phyloP scores from a whole-genome alignment of 2,797 vertebrate genomes.

The Streptopelia turtur region DNA sequence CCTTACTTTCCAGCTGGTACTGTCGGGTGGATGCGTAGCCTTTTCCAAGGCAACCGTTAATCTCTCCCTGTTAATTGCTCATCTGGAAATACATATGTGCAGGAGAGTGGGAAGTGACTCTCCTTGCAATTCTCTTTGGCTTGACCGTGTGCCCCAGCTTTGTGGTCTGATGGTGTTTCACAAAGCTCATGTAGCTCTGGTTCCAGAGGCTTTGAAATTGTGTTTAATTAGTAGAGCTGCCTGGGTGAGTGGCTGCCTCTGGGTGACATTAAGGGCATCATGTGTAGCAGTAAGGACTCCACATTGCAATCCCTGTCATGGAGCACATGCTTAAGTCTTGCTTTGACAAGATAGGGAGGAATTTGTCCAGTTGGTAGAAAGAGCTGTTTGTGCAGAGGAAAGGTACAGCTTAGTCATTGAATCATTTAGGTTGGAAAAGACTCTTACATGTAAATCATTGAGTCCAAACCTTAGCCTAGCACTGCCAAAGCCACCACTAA shows the following conservation, averaged over 20 bases:
- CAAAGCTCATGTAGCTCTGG: background rate
- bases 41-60: constrained; percentile 53
- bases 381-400: background rate
- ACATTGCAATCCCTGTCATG: background rate
- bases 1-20: constrained; percentile 54
- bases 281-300: background rate
- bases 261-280: background rate
- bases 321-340: background rate
- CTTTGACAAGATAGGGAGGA: background rate
- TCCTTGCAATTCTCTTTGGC: constrained; percentile 20
- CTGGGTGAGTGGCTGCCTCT: background rate
- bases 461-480: background rate
- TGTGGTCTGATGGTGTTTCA: background rate
- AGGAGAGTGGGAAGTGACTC: background rate
- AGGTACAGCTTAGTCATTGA: background rate
- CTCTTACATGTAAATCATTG: background rate
- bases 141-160: background rate
- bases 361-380: background rate
- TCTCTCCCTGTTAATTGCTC: constrained; percentile 60
- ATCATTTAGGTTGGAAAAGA: background rate
- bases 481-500: background rate
- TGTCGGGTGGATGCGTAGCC: background rate
- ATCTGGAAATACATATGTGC: background rate
- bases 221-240: background rate
- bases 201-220: background rate